phyloP scores from a whole-genome alignment of 2,113 vertebrate genomes.

The Phocoena sinus region DNA sequence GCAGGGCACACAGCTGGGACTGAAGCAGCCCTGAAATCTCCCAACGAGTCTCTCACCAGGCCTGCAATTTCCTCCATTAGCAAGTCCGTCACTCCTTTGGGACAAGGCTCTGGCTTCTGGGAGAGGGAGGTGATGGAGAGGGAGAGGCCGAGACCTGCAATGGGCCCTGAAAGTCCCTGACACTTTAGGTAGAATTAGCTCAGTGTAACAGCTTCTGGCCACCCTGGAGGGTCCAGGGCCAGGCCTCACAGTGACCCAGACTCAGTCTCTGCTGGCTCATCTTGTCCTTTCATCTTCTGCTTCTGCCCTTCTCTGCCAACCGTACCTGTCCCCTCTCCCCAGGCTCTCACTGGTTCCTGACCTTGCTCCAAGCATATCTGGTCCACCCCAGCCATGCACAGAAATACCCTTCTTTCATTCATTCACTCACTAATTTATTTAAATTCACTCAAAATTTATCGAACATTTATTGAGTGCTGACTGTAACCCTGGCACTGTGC shows the following conservation, averaged over 20 bases:
- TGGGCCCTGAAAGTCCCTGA: neutral
- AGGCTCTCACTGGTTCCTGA: neutral
- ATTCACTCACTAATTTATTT: neutral
- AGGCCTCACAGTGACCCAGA: neutral
- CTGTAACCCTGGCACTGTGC: neutral
- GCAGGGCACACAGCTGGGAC: neutral
- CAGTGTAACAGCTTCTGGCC: neutral
- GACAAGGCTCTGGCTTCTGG: neutral
- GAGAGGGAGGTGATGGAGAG: neutral
- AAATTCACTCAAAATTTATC: neutral
- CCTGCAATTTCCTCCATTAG: neutral
- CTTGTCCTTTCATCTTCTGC: neutral
- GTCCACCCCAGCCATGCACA: neutral
- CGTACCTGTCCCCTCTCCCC: neutral
- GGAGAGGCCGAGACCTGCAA: neutral
- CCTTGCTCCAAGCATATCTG: neutral
- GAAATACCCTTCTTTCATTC: neutral
- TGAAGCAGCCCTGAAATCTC: neutral
- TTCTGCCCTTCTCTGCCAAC: neutral
- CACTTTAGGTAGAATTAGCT: neutral
- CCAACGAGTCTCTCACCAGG: neutral
- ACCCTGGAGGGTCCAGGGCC: neutral
- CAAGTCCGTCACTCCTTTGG: neutral
- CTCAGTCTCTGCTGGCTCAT: fast-evolving
- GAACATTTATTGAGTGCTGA: neutral